These are phyloP conservation scores for Drosophila sp. DNA, from an alignment of 1,140 invertebrate species.

Conservation along the genomic window DNA sequence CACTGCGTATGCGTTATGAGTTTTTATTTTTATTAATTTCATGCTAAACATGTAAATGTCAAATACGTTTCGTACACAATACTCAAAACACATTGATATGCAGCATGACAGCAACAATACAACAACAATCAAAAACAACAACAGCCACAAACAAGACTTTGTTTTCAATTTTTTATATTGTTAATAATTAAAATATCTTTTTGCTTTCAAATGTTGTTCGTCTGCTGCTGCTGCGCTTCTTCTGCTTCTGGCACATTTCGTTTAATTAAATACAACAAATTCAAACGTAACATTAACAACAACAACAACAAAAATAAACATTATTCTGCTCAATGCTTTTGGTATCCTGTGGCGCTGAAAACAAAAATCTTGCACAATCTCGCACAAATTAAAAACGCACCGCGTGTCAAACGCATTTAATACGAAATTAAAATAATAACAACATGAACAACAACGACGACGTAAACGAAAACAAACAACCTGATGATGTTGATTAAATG, in stretches of 20 bases:
- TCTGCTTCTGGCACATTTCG: slow-evolving; percentile 42
- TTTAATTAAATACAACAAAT: slow-evolving; percentile 71
- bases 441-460: slow-evolving; percentile 28
- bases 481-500: slow-evolving; percentile 12
- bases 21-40: slow-evolving; percentile 28
- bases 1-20: slow-evolving; percentile 69
- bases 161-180: slow-evolving; percentile 27
- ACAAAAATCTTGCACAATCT: slow-evolving; percentile 11
- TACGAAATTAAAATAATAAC: slow-evolving; percentile 39
- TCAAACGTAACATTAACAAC: slow-evolving; percentile 15
- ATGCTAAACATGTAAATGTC: slow-evolving; percentile 64
- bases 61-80: slow-evolving; percentile 19
- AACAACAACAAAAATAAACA: slow-evolving; percentile 12
- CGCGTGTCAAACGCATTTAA: slow-evolving; percentile 29
- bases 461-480: slow-evolving; percentile 22
- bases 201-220: slow-evolving; percentile 43
- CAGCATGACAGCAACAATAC: slow-evolving; percentile 53
- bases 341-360: slow-evolving; percentile 23
- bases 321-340: slow-evolving; percentile 5
- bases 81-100: slow-evolving; percentile 48
- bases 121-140: too few relatives aligned
- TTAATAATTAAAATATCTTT: slow-evolving; percentile 73
- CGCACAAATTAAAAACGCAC: slow-evolving; percentile 7
- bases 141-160: slow-evolving; percentile 26
- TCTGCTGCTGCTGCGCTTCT: slow-evolving; percentile 37